Conservation (phyloP, 1,140 invertebrate species). For the Drosophila baimaii region DNA sequence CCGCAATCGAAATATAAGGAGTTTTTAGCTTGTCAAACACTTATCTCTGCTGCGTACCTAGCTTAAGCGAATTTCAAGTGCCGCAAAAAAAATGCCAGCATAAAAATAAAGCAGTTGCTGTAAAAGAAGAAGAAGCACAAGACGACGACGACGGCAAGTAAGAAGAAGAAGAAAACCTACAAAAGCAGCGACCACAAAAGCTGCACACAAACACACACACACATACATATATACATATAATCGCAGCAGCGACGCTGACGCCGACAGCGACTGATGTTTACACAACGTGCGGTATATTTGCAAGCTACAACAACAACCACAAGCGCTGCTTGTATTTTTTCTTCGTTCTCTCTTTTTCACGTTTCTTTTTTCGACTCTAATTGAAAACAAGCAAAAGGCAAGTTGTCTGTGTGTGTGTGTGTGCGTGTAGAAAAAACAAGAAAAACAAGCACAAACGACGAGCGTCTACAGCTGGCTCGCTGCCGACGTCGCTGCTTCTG, state of each 20-base stretch:
- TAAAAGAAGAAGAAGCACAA: slow-evolving; percentile 57
- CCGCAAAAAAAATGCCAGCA: slow-evolving; percentile 80
- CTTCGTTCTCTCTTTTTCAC: slow-evolving; percentile 60
- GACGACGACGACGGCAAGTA: slow-evolving; percentile 17
- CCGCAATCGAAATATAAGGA: too few species aligned
- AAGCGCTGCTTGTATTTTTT: slow-evolving; percentile 57
- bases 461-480: slow-evolving; percentile 69
- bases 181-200: slow-evolving; percentile 67
- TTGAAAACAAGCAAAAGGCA: slow-evolving; percentile 77
- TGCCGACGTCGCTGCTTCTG: neutral
- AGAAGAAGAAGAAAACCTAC: slow-evolving; percentile 57
- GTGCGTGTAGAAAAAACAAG: slow-evolving; percentile 62
- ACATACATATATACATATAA: slow-evolving; percentile 26
- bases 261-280: slow-evolving; percentile 67
- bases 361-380: slow-evolving; percentile 68
- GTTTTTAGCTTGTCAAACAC: too few species aligned
- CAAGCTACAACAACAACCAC: slow-evolving; percentile 54
- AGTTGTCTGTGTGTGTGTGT: slow-evolving; percentile 39
- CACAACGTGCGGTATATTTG: slow-evolving; percentile 76
- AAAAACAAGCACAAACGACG: slow-evolving; percentile 64
- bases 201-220: slow-evolving; percentile 42
- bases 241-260: slow-evolving; percentile 26
- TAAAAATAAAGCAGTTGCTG: slow-evolving; percentile 75
- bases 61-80: slow-evolving; percentile 69
- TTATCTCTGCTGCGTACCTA: too few species aligned